Base-by-base conservation (phyloP, 2,113 vertebrate species). In the Salvator merianae region DNA sequence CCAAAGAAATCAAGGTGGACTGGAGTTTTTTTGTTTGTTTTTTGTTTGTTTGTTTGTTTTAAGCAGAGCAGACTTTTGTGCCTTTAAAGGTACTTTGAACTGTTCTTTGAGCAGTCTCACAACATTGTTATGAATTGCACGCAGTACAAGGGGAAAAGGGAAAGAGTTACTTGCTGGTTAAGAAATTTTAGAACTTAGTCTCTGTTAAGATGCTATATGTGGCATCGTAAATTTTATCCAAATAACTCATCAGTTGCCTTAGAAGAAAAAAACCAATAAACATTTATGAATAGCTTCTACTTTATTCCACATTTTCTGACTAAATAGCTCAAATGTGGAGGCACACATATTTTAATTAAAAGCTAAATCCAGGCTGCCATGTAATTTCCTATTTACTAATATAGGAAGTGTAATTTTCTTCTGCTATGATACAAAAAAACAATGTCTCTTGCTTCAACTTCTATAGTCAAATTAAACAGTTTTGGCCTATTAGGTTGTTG, bases 261-360 rank as follows among this genome's bases (percentile, higher is more conserved):
- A 79, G 55, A 71, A 79, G 13, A 26, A 71, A 53, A 68, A 28
- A 18, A 16, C 66, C 28, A 40, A 90, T 73, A 66, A 28, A 59
- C 0, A 1, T 0, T 10, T 28, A 84, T 0, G 0, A 36, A 22
- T 3, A 83, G 3, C 1, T 36, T 53, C 28, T 16, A 70, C n/a
- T 71, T 66, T 50, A 72, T 70, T 26, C 55, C 36, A 40, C 24
- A 38, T 40, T 78, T 63, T 65, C 76, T 62, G 59, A 30, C 24
- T 30, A 55, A 20, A 40, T 55, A 40, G 22, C 75, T 5, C 5
- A 70, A 70, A 86, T 26, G 32, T 73, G 2, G 16, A 65, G 34
- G 34, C 20, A 83, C 47, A 18, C 24, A 71, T 9, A 32, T 47
- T 18, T 4, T 50, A 79, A 50, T 34, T 30, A 68, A 47, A 40